A percentile compares a stretch with the other conserved stretches of the same genome.
Evolutionary conservation across 1,140 invertebrate species (phyloP).

Genomic region (Drosophila dunni): DNA sequence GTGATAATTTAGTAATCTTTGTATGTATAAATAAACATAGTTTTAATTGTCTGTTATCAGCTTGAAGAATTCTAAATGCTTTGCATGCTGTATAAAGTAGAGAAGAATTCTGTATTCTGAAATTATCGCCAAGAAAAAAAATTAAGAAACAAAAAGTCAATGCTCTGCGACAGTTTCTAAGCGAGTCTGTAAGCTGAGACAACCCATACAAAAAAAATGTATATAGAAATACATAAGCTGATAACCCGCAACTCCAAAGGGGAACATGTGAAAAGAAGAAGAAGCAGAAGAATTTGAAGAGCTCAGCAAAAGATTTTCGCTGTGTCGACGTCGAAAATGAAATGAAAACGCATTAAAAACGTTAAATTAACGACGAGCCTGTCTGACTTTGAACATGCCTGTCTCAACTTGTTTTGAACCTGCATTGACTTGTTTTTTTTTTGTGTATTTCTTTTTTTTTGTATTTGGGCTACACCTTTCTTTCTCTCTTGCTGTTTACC

Average conservation of each 20-base stretch:
- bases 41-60: constrained; percentile 7
- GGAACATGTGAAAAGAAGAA: constrained; percentile 6
- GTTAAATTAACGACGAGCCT: constrained; percentile 76
- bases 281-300: constrained; percentile 31
- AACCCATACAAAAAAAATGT: constrained; percentile 37
- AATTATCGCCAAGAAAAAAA: constrained; percentile 10
- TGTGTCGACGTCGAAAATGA: constrained; percentile 50
- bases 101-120: constrained; percentile 16
- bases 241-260: constrained; percentile 73
- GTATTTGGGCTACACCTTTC: constrained; percentile 44
- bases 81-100: constrained; percentile 50
- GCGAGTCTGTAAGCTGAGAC: constrained; percentile 65
- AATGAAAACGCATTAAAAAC: constrained; percentile 79
- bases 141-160: constrained; percentile 62
- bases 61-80: background rate
- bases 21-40: constrained; percentile 17
- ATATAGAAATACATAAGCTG: constrained; percentile 36
- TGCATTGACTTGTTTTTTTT: constrained; percentile 48
- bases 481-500: constrained; percentile 86
- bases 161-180: constrained; percentile 70
- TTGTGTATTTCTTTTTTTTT: constrained; percentile 26
- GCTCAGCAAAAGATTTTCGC: constrained; percentile 69
- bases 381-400: constrained; percentile 25
- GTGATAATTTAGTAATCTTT: constrained; percentile 33
- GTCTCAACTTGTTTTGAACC: constrained; percentile 29